phyloP scores from a whole-genome alignment of 1,140 invertebrate species.

The Ooceraea biroi region DNA sequence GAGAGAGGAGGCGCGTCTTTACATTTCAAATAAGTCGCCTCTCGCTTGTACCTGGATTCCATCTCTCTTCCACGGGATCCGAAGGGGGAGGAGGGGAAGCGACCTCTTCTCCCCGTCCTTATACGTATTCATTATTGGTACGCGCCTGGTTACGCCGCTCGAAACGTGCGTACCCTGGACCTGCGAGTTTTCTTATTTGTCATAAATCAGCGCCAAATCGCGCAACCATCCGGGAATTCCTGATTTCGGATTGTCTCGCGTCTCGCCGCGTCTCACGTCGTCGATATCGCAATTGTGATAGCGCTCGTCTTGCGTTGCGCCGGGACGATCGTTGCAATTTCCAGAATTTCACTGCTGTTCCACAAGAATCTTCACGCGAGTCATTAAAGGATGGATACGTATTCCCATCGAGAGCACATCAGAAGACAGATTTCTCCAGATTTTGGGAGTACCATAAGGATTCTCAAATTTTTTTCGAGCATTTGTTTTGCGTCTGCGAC shows the following conservation, averaged over 20 bases:
- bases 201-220: slow-evolving; percentile 82
- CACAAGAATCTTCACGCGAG: background rate
- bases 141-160: slow-evolving; percentile 79
- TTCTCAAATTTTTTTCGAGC: too few relatives aligned
- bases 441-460: too few relatives aligned
- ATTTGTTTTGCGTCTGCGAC: too few relatives aligned
- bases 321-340: background rate
- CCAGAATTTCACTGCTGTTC: background rate
- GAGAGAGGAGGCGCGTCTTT: slow-evolving; percentile 79
- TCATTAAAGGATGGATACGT: background rate
- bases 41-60: slow-evolving; percentile 70
- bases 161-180: slow-evolving; percentile 76
- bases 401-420: background rate
- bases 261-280: background rate
- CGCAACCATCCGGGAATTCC: slow-evolving; percentile 72
- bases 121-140: slow-evolving; percentile 85
- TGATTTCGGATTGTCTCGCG: slow-evolving; percentile 61
- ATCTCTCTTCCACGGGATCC: slow-evolving; percentile 27
- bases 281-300: slow-evolving; percentile 17
- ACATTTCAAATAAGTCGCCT: slow-evolving; percentile 85
- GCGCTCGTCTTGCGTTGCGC: background rate
- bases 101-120: slow-evolving; percentile 77
- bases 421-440: background rate
- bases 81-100: background rate
- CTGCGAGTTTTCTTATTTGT: slow-evolving; percentile 81